These are phyloP conservation scores for Chunga burmeisteri DNA, from an alignment of 2,113 vertebrate species.

Conservation along the genomic window DNA sequence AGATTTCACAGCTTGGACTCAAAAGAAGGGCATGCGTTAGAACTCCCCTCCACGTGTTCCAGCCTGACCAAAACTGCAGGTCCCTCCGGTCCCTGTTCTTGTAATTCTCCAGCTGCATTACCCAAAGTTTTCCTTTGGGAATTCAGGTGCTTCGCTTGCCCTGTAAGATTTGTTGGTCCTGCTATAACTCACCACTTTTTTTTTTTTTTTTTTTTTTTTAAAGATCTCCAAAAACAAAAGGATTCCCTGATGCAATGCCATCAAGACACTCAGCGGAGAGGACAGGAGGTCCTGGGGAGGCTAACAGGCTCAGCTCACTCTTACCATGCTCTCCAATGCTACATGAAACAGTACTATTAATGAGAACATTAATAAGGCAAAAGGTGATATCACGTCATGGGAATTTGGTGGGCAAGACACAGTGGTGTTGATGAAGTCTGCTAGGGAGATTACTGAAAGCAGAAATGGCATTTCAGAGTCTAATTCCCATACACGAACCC, in stretches of 20 bases:
- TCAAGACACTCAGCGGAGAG: background rate
- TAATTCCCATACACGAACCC: background rate
- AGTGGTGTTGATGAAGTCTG: background rate
- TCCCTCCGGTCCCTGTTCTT: background rate
- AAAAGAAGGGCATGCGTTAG: fast-evolving
- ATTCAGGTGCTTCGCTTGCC: background rate
- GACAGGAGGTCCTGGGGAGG: background rate
- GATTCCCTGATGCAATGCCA: background rate
- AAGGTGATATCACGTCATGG: background rate
- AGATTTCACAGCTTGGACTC: background rate
- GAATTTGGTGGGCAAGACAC: background rate
- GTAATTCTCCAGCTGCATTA: background rate
- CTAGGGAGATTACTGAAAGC: background rate
- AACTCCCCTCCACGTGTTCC: background rate
- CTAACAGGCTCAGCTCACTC: background rate
- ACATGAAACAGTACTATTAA: background rate
- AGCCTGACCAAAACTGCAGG: background rate
- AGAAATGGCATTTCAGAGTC: background rate
- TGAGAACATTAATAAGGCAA: background rate
- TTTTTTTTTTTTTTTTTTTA: background rate
- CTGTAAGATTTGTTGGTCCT: background rate
- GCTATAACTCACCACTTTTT: background rate
- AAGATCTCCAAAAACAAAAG: background rate
- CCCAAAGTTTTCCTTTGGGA: background rate
- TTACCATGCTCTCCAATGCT: background rate